These are phyloP conservation scores for Furcula furcula DNA, from an alignment of 2,888 invertebrate genomes.

Conservation along the genomic window DNA sequence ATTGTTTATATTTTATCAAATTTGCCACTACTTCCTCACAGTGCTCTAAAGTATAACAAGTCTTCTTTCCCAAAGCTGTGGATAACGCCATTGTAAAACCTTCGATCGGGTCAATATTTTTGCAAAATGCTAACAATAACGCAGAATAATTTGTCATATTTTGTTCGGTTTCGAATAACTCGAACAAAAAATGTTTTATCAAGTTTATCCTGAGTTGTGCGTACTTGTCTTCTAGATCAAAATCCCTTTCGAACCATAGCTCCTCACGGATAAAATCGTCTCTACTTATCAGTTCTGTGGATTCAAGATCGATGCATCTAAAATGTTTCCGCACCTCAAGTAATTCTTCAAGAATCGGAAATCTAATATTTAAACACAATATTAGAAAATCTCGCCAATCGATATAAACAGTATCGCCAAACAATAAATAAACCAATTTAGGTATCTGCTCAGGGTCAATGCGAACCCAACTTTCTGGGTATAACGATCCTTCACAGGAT, in stretches of 20 bases:
- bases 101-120: conserved; percentile 72
- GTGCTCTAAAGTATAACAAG: conserved; percentile 68
- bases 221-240: conserved; percentile 41
- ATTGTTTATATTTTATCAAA: conserved; percentile 57
- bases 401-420: conserved; percentile 78
- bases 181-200: conserved; percentile 81
- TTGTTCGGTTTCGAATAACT: conserved; percentile 73
- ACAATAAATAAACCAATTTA: conserved; percentile 67
- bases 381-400: conserved; percentile 86
- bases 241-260: conserved; percentile 67
- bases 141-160: conserved; percentile 83
- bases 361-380: conserved; percentile 78
- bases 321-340: conserved; percentile 72
- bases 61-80: conserved; percentile 77
- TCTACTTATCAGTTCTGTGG: conserved; percentile 57
- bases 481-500: conserved; percentile 54
- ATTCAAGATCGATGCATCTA: conserved; percentile 64
- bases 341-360: conserved; percentile 79
- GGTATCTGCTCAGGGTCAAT: conserved; percentile 66
- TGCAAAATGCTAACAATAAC: conserved; percentile 84
- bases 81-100: conserved; percentile 83
- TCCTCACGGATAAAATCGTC: conserved; percentile 49
- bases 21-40: conserved; percentile 74
- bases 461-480: conserved; percentile 63
- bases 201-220: conserved; percentile 51